phyloP scores from a whole-genome alignment of 1,140 invertebrate genomes.

The Chymomyza costata region DNA sequence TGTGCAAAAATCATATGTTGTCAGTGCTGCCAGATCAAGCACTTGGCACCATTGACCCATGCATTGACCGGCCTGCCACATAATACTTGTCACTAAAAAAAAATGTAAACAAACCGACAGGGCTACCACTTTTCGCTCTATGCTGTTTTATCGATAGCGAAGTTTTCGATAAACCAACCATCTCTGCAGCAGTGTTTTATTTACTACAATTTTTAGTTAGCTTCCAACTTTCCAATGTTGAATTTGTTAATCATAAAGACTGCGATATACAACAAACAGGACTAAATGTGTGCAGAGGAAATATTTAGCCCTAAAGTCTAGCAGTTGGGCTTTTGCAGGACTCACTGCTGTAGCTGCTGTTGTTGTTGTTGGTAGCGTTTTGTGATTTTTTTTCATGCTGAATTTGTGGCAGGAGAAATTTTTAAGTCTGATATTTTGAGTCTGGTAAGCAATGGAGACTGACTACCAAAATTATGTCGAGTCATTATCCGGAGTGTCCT shows the following conservation, averaged over 20 bases:
- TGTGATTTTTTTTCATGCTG: neutral
- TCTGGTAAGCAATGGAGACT: constrained; percentile 51
- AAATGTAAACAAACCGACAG: too few relatives aligned
- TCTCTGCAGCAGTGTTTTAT: too few relatives aligned
- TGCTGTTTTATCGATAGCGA: too few relatives aligned
- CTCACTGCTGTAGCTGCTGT: constrained; percentile 1
- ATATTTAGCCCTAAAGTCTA: neutral
- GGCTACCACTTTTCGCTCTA: too few relatives aligned
- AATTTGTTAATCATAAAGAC: constrained; percentile 15
- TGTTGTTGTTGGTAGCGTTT: constrained; percentile 3
- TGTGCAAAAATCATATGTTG: too few relatives aligned
- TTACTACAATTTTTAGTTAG: too few relatives aligned
- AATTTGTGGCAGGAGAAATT: constrained; percentile 16
- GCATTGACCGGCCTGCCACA: too few relatives aligned
- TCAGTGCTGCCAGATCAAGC: too few relatives aligned
- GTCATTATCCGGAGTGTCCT: constrained; percentile 62
- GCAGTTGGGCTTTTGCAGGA: too few relatives aligned
- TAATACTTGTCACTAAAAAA: too few relatives aligned
- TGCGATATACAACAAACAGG: constrained; percentile 13
- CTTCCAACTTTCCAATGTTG: constrained; percentile 27
- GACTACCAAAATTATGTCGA: constrained; percentile 56
- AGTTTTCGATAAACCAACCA: too few relatives aligned
- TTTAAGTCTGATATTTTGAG: constrained; percentile 54
- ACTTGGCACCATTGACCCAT: too few relatives aligned
- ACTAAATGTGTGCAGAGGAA: constrained; percentile 13